Evolutionary conservation across 2,888 invertebrate genomes (phyloP).

Genomic region (Hypomecis atomaria): DNA sequence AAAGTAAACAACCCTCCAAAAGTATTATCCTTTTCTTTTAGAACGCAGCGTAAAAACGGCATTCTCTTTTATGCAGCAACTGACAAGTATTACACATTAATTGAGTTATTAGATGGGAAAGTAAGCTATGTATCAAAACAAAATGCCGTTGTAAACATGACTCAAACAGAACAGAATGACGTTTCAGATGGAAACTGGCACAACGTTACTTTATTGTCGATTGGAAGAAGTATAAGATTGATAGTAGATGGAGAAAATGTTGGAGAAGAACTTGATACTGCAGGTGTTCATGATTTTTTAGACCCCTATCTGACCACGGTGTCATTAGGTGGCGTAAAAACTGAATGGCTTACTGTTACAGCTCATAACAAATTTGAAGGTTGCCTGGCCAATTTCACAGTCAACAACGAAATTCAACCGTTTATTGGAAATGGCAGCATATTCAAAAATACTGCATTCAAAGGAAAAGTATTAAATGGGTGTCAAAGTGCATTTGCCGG

Average conservation of each 20-base stretch:
- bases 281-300: conserved; percentile 95
- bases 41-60: conserved; percentile 91
- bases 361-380: conserved; percentile 91
- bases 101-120: conserved; percentile 91
- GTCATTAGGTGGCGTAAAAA: conserved; percentile 90
- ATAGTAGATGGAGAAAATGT: conserved; percentile 88
- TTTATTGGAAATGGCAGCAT: conserved; percentile 94
- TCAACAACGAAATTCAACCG: conserved; percentile 95
- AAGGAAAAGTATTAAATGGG: conserved; percentile 90
- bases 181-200: conserved; percentile 96
- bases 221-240: conserved; percentile 88
- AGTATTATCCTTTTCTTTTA: conserved; percentile 91
- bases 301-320: conserved; percentile 94
- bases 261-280: conserved; percentile 94
- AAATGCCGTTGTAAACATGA: conserved; percentile 93
- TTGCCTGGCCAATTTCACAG: conserved; percentile 94
- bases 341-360: conserved; percentile 84
- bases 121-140: conserved; percentile 92
- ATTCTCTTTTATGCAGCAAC: conserved; percentile 94
- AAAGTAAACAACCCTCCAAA: conserved; percentile 86
- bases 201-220: conserved; percentile 90
- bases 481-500: conserved; percentile 91
- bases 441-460: conserved; percentile 87
- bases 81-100: conserved; percentile 93
- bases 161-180: conserved; percentile 84